phyloP scores from a whole-genome alignment of 2,113 vertebrate species.

The Meleagris gallopavo region DNA sequence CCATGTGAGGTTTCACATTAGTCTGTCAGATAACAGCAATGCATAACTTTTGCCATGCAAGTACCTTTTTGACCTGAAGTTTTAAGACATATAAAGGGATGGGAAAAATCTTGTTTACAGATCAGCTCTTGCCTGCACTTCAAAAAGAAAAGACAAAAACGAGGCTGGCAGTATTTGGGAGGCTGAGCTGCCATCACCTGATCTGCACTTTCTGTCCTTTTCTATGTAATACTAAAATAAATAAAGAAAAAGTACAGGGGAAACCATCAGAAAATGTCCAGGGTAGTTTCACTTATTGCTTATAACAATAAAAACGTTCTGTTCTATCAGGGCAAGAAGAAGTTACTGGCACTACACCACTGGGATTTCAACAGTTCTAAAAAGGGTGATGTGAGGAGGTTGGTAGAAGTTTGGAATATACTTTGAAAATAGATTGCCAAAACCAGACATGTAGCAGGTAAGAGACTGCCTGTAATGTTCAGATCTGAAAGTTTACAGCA shows the following conservation, averaged over 20 bases:
- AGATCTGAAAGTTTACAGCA: not conserved
- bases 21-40: not conserved
- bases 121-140: not conserved
- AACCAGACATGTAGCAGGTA: not conserved
- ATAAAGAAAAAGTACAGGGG: not conserved
- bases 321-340: rapidly evolving
- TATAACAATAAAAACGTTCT: not conserved
- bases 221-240: not conserved
- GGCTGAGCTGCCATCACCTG: not conserved
- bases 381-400: not conserved
- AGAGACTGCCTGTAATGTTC: not conserved
- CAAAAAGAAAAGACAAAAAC: rapidly evolving
- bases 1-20: not conserved
- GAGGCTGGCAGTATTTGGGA: not conserved
- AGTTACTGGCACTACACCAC: not conserved
- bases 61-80: not conserved
- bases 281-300: not conserved
- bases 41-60: rapidly evolving
- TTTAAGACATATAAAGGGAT: not conserved
- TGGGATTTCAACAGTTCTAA: not conserved
- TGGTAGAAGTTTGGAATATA: not conserved
- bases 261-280: not conserved
- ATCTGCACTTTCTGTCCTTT: not conserved
- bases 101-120: not conserved
- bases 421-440: not conserved